These are phyloP conservation scores for Anas bernieri DNA, from an alignment of 2,797 vertebrate genomes.

Conservation along the genomic window DNA sequence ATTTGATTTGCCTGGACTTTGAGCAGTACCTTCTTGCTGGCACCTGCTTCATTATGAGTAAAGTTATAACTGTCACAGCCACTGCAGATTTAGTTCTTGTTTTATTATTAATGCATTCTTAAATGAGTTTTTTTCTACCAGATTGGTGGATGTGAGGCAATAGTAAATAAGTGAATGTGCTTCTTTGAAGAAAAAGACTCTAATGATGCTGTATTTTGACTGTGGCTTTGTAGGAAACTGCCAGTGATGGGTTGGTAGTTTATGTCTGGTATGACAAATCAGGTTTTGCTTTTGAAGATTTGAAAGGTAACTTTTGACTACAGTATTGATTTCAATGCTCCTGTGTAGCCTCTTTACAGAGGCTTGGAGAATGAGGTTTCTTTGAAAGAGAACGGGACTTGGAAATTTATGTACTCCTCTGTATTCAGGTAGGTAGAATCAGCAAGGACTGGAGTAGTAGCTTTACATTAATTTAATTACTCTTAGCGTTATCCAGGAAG, in stretches of 20 bases:
- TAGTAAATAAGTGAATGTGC: neutral
- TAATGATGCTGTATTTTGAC: neutral
- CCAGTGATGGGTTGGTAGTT: neutral
- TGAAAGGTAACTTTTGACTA: neutral
- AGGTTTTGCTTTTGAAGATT: neutral
- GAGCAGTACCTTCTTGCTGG: neutral
- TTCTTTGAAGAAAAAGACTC: neutral
- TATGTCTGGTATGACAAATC: neutral
- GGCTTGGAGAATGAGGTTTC: neutral
- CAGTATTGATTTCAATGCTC: neutral
- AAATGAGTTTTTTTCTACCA: neutral
- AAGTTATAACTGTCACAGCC: neutral
- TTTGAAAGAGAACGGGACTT: neutral
- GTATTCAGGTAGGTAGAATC: neutral
- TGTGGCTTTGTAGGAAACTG: neutral
- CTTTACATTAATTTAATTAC: neutral
- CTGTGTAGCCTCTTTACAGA: neutral
- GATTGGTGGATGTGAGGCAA: neutral
- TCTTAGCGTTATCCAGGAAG: neutral
- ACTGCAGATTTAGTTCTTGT: neutral
- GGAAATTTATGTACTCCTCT: neutral
- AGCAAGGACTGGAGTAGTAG: neutral
- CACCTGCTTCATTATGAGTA: neutral
- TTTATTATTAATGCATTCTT: neutral
- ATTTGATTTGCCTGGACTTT: conserved; percentile 13